phyloP scores from a whole-genome alignment of 2,888 invertebrate genomes.

The Pteria penguin region DNA sequence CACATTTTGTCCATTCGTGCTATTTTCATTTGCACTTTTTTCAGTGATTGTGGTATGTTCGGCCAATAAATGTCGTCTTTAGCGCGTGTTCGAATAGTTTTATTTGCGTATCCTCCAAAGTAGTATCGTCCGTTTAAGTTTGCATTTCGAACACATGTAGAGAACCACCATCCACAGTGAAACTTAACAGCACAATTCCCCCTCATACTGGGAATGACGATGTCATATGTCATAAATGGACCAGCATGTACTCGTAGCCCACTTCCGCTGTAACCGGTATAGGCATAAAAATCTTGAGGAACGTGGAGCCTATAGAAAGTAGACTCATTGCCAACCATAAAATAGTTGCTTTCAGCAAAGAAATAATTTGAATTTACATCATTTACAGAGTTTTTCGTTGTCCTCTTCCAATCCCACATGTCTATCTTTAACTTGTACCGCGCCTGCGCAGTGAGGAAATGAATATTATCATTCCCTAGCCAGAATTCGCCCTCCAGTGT shows the following conservation, averaged over 20 bases:
- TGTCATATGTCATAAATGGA: constrained; percentile 51
- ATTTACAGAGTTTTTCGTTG: neutral
- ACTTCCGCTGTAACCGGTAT: constrained; percentile 53
- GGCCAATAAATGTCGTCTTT: constrained; percentile 55
- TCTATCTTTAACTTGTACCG: constrained; percentile 51
- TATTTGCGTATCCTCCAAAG: constrained; percentile 40
- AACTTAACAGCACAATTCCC: constrained; percentile 51
- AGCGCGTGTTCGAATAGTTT: constrained; percentile 21
- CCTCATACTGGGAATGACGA: constrained; percentile 30
- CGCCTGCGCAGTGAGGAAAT: constrained; percentile 84
- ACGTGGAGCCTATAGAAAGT: constrained; percentile 43
- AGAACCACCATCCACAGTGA: constrained; percentile 57
- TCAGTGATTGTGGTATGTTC: constrained; percentile 49
- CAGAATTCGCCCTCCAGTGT: constrained; percentile 87
- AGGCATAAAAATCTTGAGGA: constrained; percentile 51
- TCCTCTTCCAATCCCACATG: constrained; percentile 52
- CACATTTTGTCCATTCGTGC: neutral
- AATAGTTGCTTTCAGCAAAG: constrained; percentile 47
- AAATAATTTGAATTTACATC: constrained; percentile 35
- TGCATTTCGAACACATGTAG: constrained; percentile 53
- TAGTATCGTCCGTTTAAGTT: constrained; percentile 55
- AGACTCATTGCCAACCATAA: constrained; percentile 44
- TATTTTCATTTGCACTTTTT: constrained; percentile 46
- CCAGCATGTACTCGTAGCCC: constrained; percentile 51
- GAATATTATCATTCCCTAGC: constrained; percentile 91